A percentile compares a stretch with the other conserved stretches of the same genome.
Evolutionary conservation across 2,888 invertebrate species (phyloP).

Genomic region (Drosophila falleni): DNA sequence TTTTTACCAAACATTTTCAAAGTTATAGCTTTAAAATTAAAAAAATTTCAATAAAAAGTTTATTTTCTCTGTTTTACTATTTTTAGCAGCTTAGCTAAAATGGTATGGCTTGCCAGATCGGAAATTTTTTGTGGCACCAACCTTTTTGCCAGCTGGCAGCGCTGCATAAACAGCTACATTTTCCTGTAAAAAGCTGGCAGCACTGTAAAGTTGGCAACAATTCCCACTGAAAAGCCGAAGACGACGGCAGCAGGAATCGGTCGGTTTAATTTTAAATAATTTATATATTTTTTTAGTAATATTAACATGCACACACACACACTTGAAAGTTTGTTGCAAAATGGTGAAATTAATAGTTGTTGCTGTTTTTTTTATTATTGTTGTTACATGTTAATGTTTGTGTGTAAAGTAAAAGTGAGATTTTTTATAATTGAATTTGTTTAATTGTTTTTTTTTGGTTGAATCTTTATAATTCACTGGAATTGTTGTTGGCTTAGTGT

Average conservation of each 20-base stretch:
- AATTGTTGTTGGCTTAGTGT: slow-evolving; percentile 6
- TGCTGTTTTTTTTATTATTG: not conserved
- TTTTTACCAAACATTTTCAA: no score
- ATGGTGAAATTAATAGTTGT: slow-evolving; percentile 2
- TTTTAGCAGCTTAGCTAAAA: no score
- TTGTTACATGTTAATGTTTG: not conserved
- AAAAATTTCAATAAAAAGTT: no score
- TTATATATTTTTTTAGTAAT: not conserved
- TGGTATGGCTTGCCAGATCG: no score
- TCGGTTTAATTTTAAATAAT: slow-evolving; percentile 35
- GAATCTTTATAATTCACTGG: not conserved
- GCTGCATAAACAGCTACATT: no score
- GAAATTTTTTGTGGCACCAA: no score
- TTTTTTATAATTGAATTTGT: slow-evolving; percentile 3
- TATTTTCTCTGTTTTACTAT: no score
- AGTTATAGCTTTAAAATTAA: no score
- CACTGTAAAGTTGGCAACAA: slow-evolving; percentile 36
- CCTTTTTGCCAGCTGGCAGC: not conserved
- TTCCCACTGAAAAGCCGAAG: slow-evolving; percentile 31
- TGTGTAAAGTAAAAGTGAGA: not conserved
- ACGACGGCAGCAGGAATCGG: slow-evolving; percentile 47
- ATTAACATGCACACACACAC: slow-evolving; percentile 5
- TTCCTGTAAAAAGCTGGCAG: no score
- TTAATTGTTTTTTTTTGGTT: not conserved
- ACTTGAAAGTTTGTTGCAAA: slow-evolving; percentile 3